Conservation (phyloP, 2,888 invertebrate species). For the Dicycla oo region DNA sequence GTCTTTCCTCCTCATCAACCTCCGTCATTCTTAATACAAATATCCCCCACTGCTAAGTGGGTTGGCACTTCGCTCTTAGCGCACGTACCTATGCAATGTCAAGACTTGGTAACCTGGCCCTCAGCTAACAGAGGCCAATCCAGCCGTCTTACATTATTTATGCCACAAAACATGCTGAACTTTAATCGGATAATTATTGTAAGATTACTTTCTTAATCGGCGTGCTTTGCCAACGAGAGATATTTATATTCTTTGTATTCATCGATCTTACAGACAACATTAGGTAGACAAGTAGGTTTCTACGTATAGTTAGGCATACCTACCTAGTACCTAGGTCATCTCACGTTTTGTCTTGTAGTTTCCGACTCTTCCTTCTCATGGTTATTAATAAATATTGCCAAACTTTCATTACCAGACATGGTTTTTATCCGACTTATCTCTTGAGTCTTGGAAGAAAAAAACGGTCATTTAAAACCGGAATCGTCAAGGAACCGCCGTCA, state of each 20-base stretch:
- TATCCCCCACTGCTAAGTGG: conserved; percentile 3
- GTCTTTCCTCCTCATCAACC: too few species aligned
- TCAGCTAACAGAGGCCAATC: conserved; percentile 19
- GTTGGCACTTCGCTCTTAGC: background rate
- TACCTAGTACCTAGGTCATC: too few species aligned
- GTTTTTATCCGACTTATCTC: too few species aligned
- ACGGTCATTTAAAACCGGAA: too few species aligned
- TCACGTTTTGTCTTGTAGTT: too few species aligned
- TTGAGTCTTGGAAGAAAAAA: too few species aligned
- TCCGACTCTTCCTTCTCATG: too few species aligned
- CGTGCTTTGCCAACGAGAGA: conserved; percentile 17
- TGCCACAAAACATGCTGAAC: conserved; percentile 28
- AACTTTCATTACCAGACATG: too few species aligned
- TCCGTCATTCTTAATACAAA: too few species aligned
- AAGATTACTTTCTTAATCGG: conserved; percentile 18
- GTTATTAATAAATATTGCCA: too few species aligned
- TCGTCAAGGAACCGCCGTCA: too few species aligned
- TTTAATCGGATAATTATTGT: conserved; percentile 44
- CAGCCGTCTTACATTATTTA: conserved; percentile 28
- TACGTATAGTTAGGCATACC: too few species aligned
- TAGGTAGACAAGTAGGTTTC: background rate
- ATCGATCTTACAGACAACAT: background rate
- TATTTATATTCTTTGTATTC: conserved; percentile 12
- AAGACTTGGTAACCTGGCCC: conserved; percentile 18
- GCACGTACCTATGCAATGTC: background rate